Evolutionary conservation across 2,888 invertebrate species (phyloP), one percentile per base, ranked within the genome.

Genomic region (Glomeris marginata): DNA sequence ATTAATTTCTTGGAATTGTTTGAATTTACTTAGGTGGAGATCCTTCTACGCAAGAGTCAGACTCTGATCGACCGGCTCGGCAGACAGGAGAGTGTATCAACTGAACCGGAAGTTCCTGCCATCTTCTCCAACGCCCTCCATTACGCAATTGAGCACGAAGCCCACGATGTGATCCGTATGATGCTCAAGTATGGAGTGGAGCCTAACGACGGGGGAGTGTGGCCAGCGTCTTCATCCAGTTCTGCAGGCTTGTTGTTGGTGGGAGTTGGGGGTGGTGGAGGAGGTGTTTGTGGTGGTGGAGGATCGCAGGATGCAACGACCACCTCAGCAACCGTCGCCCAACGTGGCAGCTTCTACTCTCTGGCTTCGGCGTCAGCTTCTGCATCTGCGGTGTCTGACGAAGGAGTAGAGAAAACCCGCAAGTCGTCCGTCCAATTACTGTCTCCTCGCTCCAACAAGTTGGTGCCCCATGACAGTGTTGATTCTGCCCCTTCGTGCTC

Each of bases 61-160:
- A 65, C 66, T 11, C 60, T 64, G 18, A 59, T 66, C 34, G 65
- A 67, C 45, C 59, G 63, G 54, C 63, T 59, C 54, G 59, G 63
- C 52, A 56, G 64, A 47, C 62, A 62, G 51, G 61, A 54, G 45
- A 36, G 65, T 56, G 56, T 60, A 13, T 58, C 60, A 5, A 59
- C 63, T 4, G 64, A 63, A 42, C 57, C 56, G 42, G 66, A 66
- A 35, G 63, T 64, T 38, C 69, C 70, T 2, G 62, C 69, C 43
- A 68, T 73, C 50, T 73, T 74, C 61, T 65, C 66, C 52, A 72
- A 72, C 59, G 72, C 75, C 37, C 64, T 76, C 20, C 76, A 76
- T 63, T 63, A 72, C 57, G 74, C 76, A n/a, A 71, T 77, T 45
- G 72, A 73, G 54, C 69, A 73, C 61, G 71, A 72, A 45, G 70